phyloP scores from a whole-genome alignment of 2,888 invertebrate genomes.

The Pycnomerus fuliginosus region DNA sequence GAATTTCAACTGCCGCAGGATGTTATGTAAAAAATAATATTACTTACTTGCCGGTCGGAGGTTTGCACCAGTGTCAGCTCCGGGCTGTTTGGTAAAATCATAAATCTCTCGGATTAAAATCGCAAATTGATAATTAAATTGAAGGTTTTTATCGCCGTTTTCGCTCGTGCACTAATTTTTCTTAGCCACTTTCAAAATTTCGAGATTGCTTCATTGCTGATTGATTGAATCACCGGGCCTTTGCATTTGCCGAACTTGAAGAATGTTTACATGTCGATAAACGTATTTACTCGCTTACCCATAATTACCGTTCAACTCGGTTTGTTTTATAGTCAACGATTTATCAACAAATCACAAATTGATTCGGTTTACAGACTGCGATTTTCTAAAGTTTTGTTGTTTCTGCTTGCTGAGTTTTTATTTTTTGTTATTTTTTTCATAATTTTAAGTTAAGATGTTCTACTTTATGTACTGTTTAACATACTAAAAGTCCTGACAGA shows the following conservation, averaged over 20 bases:
- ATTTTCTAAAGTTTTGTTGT: neutral
- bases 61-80: conserved; percentile 6
- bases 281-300: no score
- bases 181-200: conserved; percentile 2
- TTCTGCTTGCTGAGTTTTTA: neutral
- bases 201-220: neutral
- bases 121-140: conserved; percentile 9
- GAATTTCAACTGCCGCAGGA: conserved; percentile 23
- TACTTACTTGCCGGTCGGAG: conserved; percentile 11
- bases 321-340: no score
- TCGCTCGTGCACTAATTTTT: neutral
- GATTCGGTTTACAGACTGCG: neutral
- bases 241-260: no score
- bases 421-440: neutral
- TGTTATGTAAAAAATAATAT: conserved; percentile 17
- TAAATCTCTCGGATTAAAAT: conserved; percentile 7
- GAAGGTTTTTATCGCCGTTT: conserved; percentile 2
- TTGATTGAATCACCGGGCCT: no score
- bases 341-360: no score
- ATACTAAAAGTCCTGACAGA: no score
- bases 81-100: conserved; percentile 5
- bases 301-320: neutral
- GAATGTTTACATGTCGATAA: no score
- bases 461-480: no score
- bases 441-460: neutral